These are phyloP conservation scores for Cheilosia vernalis DNA, from an alignment of 2,888 invertebrate genomes.

Conservation along the genomic window DNA sequence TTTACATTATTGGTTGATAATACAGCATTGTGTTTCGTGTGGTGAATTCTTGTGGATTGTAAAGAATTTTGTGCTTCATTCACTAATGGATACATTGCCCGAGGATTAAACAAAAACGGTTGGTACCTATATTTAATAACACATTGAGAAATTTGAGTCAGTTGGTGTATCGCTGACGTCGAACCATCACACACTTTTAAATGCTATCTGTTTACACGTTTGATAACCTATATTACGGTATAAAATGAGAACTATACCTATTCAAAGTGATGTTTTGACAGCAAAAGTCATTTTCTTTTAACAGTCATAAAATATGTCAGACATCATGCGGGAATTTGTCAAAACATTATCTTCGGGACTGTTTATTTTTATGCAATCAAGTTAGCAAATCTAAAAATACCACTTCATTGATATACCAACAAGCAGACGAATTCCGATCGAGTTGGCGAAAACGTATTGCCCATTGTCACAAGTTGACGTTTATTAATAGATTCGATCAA, in stretches of 20 bases:
- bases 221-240: not conserved
- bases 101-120: conserved; percentile 61
- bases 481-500: conserved; percentile 48
- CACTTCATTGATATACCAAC: conserved; percentile 9
- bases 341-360: conserved; percentile 27
- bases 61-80: not conserved
- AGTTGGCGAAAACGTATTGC: conserved; percentile 39
- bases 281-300: not conserved
- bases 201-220: not conserved
- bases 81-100: conserved; percentile 48
- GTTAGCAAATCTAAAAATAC: conserved; percentile 44
- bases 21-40: conserved; percentile 16
- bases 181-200: conserved; percentile 7
- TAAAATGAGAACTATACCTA: not conserved
- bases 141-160: conserved; percentile 13
- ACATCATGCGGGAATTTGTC: conserved; percentile 48
- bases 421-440: conserved; percentile 30
- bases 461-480: conserved; percentile 40
- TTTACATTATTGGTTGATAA: conserved; percentile 20
- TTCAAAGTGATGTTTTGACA: not conserved
- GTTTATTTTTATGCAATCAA: conserved; percentile 38
- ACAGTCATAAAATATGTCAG: conserved; percentile 18
- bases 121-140: conserved; percentile 17
- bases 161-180: conserved; percentile 21
- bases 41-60: conserved; percentile 22